Evolutionary conservation across 2,888 invertebrate species (phyloP), one percentile per base, ranked within the genome.

Genomic region (Deroplatys truncata): DNA sequence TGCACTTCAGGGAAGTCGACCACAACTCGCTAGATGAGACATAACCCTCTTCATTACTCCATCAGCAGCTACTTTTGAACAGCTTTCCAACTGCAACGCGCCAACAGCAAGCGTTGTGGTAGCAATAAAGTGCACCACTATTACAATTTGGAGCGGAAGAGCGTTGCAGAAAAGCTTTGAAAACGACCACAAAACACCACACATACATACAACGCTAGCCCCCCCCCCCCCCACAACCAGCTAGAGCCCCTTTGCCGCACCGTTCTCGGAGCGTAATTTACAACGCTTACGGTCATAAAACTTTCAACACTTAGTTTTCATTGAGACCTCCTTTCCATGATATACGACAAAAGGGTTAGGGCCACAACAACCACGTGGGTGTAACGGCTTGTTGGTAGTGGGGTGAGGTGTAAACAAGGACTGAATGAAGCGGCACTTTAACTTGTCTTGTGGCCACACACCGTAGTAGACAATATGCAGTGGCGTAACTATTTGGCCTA

Each of bases 221-320:
- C 56, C 20, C 20, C 20, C 20, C 56, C 56, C 56, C 56, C 56
- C 56, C 56, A 10, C 20, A 1, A 20, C 0, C 56, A 20, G 56
- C 56, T 72, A 72, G 20, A 72, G 56, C 56, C 56, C 56, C 56
- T 72, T 72, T 72, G 56, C 56, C 56, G 20, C 56, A 72, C 56
- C 56, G 56, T 72, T 72, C 56, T 72, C 56, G 56, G 56, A 86
- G 86, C n/a, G 86, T 82, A 86, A 86, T 86, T 86, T 86, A 86
- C 86, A 72, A 82, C 29, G 86, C 86, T 29, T 86, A 82, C 82
- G 31, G 29, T 31, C 86, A 86, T 86, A 86, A 86, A 86, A 86
- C 86, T 86, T 82, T 86, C 86, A 86, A 31, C 86, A 29, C 82
- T 86, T 82, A 86, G 86, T 31, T 86, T 86, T 86, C 86, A 86